These are phyloP conservation scores for Cosmia trapezina DNA, from an alignment of 2,888 invertebrate genomes.

Conservation along the genomic window DNA sequence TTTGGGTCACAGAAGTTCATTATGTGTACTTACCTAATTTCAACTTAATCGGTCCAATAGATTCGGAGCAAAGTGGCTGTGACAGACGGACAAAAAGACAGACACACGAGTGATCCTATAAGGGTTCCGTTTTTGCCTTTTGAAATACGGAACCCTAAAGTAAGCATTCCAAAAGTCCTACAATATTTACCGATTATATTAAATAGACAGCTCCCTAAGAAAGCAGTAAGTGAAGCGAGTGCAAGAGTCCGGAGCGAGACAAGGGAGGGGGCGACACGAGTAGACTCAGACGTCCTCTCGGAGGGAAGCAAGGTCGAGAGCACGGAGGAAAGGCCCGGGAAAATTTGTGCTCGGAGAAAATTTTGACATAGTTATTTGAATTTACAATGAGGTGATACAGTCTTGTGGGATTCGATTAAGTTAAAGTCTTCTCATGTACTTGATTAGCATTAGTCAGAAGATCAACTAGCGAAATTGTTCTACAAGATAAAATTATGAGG, in stretches of 20 bases:
- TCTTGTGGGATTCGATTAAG: slow-evolving; percentile 1
- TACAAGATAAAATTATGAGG: neutral
- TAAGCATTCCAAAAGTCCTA: neutral
- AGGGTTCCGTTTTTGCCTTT: no score
- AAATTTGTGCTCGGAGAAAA: slow-evolving; percentile 19
- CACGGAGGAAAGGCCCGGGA: slow-evolving; percentile 18
- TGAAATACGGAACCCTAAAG: no score
- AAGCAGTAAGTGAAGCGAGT: slow-evolving; percentile 27
- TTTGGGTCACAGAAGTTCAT: no score
- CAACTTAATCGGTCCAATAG: no score
- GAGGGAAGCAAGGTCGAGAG: slow-evolving; percentile 57
- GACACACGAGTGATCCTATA: no score
- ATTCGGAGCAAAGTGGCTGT: no score
- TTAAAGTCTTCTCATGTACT: neutral
- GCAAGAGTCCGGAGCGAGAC: slow-evolving; percentile 39
- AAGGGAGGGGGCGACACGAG: slow-evolving; percentile 24
- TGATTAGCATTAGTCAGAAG: neutral
- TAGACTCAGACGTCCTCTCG: slow-evolving; percentile 44
- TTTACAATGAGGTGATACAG: slow-evolving; percentile 7
- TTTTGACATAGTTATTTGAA: slow-evolving; percentile 20
- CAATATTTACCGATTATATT: neutral
- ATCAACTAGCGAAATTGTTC: neutral
- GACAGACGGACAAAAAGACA: no score
- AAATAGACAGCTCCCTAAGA: slow-evolving; percentile 24
- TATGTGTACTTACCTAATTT: no score